phyloP scores from a whole-genome alignment of 2,113 vertebrate species.

The Ictalurus furcatus region DNA sequence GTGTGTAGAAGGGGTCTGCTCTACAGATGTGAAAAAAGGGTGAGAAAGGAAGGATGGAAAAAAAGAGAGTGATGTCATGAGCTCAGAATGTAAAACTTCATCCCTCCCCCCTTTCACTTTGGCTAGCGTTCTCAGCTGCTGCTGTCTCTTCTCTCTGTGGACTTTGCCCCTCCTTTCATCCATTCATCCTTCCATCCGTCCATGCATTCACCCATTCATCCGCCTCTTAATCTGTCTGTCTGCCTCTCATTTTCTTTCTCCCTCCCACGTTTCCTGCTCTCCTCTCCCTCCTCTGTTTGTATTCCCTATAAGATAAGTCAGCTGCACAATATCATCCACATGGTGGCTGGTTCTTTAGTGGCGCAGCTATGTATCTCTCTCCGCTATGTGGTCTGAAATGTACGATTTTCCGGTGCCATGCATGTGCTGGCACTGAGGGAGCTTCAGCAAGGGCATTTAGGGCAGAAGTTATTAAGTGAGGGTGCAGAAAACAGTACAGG shows the following conservation, averaged over 20 bases:
- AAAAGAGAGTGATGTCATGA: conserved; percentile 70
- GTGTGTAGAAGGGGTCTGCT: conserved; percentile 46
- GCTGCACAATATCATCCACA: conserved; percentile 50
- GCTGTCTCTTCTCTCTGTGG: conserved; percentile 43
- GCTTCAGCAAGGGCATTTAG: neutral
- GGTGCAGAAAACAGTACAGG: neutral
- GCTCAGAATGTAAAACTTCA: conserved; percentile 67
- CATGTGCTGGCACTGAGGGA: neutral
- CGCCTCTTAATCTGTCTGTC: conserved; percentile 22
- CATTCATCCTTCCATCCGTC: neutral
- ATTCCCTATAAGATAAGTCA: conserved; percentile 37
- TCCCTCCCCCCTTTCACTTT: conserved; percentile 40
- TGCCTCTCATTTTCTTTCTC: conserved; percentile 23
- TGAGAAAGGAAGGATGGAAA: conserved; percentile 33
- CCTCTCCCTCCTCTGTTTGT: conserved; percentile 30
- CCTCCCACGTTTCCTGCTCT: conserved; percentile 12
- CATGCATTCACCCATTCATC: conserved; percentile 9
- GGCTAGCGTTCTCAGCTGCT: conserved; percentile 40
- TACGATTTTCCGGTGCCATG: neutral
- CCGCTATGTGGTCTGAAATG: neutral
- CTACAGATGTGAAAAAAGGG: conserved; percentile 66
- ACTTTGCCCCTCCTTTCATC: conserved; percentile 42
- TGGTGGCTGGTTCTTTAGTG: conserved; percentile 12
- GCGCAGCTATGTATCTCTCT: conserved; percentile 23
- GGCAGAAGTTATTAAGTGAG: neutral